Conservation (phyloP, 2,888 invertebrate species). For the Temnothorax unifasciatus region DNA sequence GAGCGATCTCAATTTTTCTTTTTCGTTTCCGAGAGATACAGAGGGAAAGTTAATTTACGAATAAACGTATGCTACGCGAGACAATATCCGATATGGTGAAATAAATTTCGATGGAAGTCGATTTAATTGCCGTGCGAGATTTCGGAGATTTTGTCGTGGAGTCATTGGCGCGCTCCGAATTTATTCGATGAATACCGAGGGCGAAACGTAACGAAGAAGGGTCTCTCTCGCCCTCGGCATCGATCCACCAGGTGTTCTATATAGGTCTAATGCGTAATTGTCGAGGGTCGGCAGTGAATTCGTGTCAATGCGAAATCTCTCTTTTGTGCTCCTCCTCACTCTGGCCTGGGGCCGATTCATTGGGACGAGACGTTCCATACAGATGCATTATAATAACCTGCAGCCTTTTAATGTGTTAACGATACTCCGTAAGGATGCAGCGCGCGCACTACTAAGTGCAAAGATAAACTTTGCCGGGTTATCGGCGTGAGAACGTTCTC, state of each 20-base stretch:
- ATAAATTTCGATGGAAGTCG: constrained; percentile 9
- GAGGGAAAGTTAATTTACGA: constrained; percentile 3
- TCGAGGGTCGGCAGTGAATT: constrained; percentile 56
- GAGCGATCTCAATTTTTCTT: not conserved
- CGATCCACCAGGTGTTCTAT: constrained; percentile 64
- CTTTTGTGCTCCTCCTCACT: constrained; percentile 44
- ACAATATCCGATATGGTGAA: not conserved
- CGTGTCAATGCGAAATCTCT: constrained; percentile 59
- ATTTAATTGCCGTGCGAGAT: constrained; percentile 21
- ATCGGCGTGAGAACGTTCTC: constrained; percentile 28
- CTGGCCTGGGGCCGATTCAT: constrained; percentile 7
- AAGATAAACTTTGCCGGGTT: constrained; percentile 27
- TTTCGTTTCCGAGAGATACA: not conserved
- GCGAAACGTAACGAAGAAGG: constrained; percentile 40
- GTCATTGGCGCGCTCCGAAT: constrained; percentile 15
- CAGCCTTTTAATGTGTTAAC: constrained; percentile 27
- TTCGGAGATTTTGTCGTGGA: constrained; percentile 23
- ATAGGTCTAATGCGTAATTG: constrained; percentile 59
- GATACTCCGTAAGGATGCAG: constrained; percentile 14
- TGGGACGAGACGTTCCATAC: not conserved
- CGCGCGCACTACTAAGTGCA: constrained; percentile 20
- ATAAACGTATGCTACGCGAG: not conserved
- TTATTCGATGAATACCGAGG: constrained; percentile 44
- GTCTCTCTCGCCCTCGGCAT: constrained; percentile 50
- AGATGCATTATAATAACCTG: constrained; percentile 24